A percentile compares a stretch with the other conserved stretches of the same genome.
phyloP scores from a whole-genome alignment of 2,888 invertebrate species.

The Spilarctia lutea region DNA sequence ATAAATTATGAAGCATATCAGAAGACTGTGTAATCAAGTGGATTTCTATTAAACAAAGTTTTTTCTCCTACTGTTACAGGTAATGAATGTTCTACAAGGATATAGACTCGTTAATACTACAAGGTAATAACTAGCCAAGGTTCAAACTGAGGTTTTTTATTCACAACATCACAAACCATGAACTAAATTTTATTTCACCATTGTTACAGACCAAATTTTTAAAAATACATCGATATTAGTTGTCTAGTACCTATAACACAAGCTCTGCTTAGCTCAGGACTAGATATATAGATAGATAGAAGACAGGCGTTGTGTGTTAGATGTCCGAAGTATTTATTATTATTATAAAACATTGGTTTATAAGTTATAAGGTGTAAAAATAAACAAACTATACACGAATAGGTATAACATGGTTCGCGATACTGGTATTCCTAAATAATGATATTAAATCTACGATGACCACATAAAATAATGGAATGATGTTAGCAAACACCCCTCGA shows the following conservation, averaged over 20 bases:
- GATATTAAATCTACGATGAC: conserved; percentile 47
- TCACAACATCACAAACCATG: background rate
- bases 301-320: too few species aligned
- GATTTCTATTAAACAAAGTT: background rate
- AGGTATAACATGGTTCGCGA: background rate
- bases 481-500: conserved; percentile 45
- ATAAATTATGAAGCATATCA: too few species aligned
- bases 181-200: background rate
- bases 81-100: background rate
- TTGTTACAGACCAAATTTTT: background rate
- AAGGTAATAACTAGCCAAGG: conserved; percentile 1
- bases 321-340: too few species aligned
- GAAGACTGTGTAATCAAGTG: too few species aligned
- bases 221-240: background rate
- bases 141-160: background rate
- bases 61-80: conserved; percentile 7
- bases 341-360: too few species aligned
- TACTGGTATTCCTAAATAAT: conserved; percentile 17
- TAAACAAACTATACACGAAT: too few species aligned
- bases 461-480: conserved; percentile 52
- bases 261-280: too few species aligned
- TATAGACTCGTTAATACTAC: background rate
- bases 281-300: too few species aligned
- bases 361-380: too few species aligned
- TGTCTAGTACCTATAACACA: too few species aligned